phyloP scores from a whole-genome alignment of 1,140 invertebrate genomes.

The Tetraneura akinire region DNA sequence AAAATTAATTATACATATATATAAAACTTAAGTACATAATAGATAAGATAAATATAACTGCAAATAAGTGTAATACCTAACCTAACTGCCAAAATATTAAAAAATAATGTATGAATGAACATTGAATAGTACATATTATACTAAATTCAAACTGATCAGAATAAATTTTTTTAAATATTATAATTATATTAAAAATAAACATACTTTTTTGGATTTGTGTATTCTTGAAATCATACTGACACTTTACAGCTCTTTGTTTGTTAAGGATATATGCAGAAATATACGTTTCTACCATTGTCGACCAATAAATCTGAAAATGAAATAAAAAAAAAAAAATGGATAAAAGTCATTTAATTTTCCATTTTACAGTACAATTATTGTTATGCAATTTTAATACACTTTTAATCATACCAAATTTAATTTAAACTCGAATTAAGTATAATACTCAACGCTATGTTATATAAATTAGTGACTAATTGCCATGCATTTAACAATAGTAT shows the following conservation, averaged over 20 bases:
- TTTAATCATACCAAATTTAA: constrained; percentile 9
- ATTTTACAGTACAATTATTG: neutral
- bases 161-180: too few relatives aligned
- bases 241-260: neutral
- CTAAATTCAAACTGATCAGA: too few relatives aligned
- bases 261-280: neutral
- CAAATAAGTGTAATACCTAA: constrained; percentile 8
- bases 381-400: neutral
- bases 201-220: constrained; percentile 49
- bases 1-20: neutral
- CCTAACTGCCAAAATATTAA: too few relatives aligned
- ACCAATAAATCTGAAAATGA: constrained; percentile 35
- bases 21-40: neutral
- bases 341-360: neutral
- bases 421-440: neutral
- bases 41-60: constrained; percentile 5
- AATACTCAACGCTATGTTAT: neutral
- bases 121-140: neutral
- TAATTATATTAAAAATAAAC: neutral
- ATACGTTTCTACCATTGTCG: constrained; percentile 46
- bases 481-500: constrained; percentile 20
- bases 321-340: neutral
- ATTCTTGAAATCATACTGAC: constrained; percentile 46
- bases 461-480: constrained; percentile 40
- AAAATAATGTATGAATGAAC: neutral